phyloP scores from a whole-genome alignment of 1,140 invertebrate species.

The Melitaea cinxia region DNA sequence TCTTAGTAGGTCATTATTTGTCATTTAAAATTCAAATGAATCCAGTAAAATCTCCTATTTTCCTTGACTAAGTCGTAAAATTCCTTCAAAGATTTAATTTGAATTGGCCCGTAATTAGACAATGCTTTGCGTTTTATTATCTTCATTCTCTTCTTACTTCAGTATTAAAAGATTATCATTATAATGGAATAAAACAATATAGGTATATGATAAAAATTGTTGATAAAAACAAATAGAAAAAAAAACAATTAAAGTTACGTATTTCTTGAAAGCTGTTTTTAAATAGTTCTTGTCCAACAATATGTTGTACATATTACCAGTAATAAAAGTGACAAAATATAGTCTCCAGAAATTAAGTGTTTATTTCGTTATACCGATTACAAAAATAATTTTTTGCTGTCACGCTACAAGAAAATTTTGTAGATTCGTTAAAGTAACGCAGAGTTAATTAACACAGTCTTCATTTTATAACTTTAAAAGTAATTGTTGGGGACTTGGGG shows the following conservation, averaged over 20 bases:
- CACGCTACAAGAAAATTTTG: slow-evolving; percentile 23
- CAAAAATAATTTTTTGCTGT: slow-evolving; percentile 14
- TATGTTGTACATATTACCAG: too few species aligned
- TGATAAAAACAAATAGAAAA: too few species aligned
- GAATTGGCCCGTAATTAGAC: slow-evolving; percentile 13
- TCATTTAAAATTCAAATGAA: slow-evolving; percentile 22
- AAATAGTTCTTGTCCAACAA: too few species aligned
- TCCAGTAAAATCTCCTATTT: slow-evolving; percentile 7
- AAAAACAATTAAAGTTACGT: too few species aligned
- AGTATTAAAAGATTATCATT: neutral
- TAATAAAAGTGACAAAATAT: too few species aligned
- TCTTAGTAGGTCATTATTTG: neutral
- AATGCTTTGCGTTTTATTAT: neutral
- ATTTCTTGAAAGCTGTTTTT: too few species aligned
- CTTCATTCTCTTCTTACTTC: neutral
- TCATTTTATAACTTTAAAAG: slow-evolving; percentile 18
- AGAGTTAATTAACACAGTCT: slow-evolving; percentile 20
- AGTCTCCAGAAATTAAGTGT: neutral
- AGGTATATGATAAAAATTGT: too few species aligned
- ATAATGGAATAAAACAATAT: too few species aligned
- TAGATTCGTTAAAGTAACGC: slow-evolving; percentile 26
- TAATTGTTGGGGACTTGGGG: slow-evolving; percentile 5
- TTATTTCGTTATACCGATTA: neutral
- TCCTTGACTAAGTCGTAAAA: slow-evolving; percentile 19
- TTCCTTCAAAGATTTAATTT: slow-evolving; percentile 19